Conservation (phyloP, 2,888 invertebrate species). For the Papilio elwesi region DNA sequence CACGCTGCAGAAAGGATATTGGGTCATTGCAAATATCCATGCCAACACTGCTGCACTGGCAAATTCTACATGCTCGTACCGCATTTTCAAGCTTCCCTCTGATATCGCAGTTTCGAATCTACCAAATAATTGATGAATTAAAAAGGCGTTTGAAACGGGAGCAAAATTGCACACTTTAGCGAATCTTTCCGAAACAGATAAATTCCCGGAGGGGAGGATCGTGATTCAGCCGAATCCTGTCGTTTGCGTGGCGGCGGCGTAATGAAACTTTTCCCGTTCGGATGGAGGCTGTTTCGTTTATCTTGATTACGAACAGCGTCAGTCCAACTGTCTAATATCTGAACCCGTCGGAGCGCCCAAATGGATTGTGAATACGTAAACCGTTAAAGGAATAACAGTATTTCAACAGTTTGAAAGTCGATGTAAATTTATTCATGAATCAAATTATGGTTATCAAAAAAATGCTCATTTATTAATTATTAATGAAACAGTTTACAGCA, state of each 20-base stretch:
- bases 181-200: constrained; percentile 37
- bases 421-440: background rate
- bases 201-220: constrained; percentile 38
- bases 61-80: background rate
- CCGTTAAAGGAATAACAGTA: background rate
- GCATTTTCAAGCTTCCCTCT: background rate
- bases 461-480: too few relatives aligned
- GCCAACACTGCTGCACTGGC: too few relatives aligned
- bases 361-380: constrained; percentile 36
- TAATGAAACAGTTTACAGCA: too few relatives aligned
- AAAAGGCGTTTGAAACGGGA: constrained; percentile 21
- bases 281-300: constrained; percentile 53
- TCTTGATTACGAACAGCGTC: constrained; percentile 52
- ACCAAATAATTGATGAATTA: constrained; percentile 21
- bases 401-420: background rate
- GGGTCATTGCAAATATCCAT: too few relatives aligned
- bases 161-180: constrained; percentile 24
- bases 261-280: constrained; percentile 62
- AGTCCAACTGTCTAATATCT: constrained; percentile 49
- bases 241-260: constrained; percentile 48
- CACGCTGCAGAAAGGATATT: too few relatives aligned
- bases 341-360: constrained; percentile 27
- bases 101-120: constrained; percentile 1
- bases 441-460: background rate
- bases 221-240: constrained; percentile 39